phyloP scores from a whole-genome alignment of 2,888 invertebrate genomes.

The Rhodophaea formosa region DNA sequence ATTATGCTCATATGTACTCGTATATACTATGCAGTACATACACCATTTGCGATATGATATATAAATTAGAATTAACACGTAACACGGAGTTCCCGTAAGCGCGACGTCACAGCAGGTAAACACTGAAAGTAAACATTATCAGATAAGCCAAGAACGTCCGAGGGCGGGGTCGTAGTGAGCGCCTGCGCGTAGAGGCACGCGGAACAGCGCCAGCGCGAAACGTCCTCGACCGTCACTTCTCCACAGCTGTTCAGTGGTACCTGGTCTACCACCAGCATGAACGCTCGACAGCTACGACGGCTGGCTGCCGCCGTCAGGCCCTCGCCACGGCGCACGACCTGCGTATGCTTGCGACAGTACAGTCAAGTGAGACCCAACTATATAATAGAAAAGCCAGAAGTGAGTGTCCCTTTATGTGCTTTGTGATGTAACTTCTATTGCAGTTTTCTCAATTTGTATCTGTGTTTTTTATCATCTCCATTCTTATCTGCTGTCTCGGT shows the following conservation, averaged over 20 bases:
- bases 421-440: not conserved
- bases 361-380: constrained; percentile 76
- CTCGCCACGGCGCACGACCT: constrained; percentile 42
- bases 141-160: constrained; percentile 55
- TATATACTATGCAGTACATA: too few species aligned
- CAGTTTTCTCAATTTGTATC: not conserved
- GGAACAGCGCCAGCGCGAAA: constrained; percentile 50
- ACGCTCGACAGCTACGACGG: constrained; percentile 63
- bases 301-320: constrained; percentile 47
- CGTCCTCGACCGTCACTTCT: constrained; percentile 22
- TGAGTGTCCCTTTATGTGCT: constrained; percentile 55
- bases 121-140: constrained; percentile 48
- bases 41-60: too few species aligned
- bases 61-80: not conserved
- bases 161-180: constrained; percentile 55
- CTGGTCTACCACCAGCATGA: constrained; percentile 45
- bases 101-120: constrained; percentile 59
- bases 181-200: constrained; percentile 61
- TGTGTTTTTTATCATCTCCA: not conserved
- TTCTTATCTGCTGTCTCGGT: constrained; percentile 16
- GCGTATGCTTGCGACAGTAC: constrained; percentile 56
- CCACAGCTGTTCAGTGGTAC: constrained; percentile 26
- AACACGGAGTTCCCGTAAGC: constrained; percentile 39
- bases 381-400: constrained; percentile 62
- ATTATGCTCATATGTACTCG: too few species aligned